Conservation (phyloP, 2,888 invertebrate genomes). For the Eristalis arbustorum region DNA sequence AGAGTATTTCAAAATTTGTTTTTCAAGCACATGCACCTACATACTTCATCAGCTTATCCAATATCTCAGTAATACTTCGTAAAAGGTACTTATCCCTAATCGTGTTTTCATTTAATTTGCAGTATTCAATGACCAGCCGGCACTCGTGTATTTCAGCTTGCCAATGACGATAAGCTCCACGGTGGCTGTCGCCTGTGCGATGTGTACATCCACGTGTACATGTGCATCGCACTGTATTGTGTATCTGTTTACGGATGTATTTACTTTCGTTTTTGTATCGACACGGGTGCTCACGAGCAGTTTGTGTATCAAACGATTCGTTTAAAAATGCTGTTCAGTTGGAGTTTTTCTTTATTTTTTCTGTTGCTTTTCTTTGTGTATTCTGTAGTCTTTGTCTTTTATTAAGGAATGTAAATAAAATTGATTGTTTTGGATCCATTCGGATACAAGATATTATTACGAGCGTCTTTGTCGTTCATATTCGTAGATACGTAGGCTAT, state of each 20-base stretch:
- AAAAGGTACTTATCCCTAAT: neutral
- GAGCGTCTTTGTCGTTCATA: neutral
- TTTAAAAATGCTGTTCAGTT: neutral
- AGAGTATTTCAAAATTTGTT: neutral
- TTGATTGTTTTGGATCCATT: neutral
- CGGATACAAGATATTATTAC: neutral
- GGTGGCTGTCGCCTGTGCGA: neutral
- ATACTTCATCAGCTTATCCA: neutral
- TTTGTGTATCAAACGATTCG: neutral
- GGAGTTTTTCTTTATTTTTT: neutral
- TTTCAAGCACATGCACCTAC: neutral
- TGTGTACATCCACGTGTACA: neutral
- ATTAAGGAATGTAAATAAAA: neutral
- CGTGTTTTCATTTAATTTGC: neutral
- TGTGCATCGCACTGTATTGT: neutral
- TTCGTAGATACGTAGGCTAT: neutral
- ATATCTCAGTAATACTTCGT: neutral
- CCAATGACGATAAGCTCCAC: neutral
- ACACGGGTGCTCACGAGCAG: neutral
- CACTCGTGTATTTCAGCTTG: neutral
- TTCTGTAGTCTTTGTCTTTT: neutral
- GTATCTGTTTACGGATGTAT: neutral
- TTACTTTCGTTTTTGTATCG: neutral
- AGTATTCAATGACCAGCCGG: neutral
- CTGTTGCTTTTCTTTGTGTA: neutral